Percentiles rank a stretch among this genome's conserved stretches.
These are phyloP conservation scores for Epiblema foenella DNA, from an alignment of 2,888 invertebrate genomes.

Conservation along the genomic window DNA sequence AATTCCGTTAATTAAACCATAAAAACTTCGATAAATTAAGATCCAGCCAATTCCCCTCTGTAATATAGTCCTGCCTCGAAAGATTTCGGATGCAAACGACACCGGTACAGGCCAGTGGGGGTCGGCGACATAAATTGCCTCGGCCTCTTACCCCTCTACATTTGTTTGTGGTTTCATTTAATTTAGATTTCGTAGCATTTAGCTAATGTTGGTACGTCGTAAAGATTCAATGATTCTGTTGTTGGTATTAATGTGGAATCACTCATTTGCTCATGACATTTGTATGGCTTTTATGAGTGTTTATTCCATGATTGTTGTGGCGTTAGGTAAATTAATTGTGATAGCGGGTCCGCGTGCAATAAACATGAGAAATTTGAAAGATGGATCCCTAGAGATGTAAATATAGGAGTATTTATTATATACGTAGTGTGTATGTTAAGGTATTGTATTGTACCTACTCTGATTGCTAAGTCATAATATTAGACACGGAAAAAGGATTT, in stretches of 20 bases:
- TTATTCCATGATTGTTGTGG: conserved; percentile 19
- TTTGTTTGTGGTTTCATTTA: conserved; percentile 78
- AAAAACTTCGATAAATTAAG: conserved; percentile 86
- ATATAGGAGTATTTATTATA: not conserved
- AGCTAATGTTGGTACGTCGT: conserved; percentile 54
- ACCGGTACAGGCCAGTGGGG: conserved; percentile 72
- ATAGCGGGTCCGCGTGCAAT: conserved; percentile 19
- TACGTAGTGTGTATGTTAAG: not conserved
- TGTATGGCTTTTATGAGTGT: conserved; percentile 21
- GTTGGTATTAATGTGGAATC: conserved; percentile 53
- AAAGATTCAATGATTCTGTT: conserved; percentile 57
- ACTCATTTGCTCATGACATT: conserved; percentile 29
- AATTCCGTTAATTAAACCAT: conserved; percentile 86
- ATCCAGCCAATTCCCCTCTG: conserved; percentile 83
- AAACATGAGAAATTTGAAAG: not conserved
- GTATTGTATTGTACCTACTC: too few relatives aligned
- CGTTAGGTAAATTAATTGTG: conserved; percentile 6
- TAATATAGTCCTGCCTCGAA: conserved; percentile 78
- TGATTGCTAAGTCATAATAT: too few relatives aligned
- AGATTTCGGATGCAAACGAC: conserved; percentile 84
- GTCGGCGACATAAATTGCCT: conserved; percentile 70
- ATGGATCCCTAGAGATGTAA: not conserved
- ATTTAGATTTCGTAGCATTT: conserved; percentile 48
- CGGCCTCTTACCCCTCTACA: conserved; percentile 62
- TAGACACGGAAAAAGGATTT: too few relatives aligned